Evolutionary conservation across 1,140 invertebrate genomes (phyloP), one percentile per base, ranked within the genome.

Genomic region (Trichogramma pretiosum): DNA sequence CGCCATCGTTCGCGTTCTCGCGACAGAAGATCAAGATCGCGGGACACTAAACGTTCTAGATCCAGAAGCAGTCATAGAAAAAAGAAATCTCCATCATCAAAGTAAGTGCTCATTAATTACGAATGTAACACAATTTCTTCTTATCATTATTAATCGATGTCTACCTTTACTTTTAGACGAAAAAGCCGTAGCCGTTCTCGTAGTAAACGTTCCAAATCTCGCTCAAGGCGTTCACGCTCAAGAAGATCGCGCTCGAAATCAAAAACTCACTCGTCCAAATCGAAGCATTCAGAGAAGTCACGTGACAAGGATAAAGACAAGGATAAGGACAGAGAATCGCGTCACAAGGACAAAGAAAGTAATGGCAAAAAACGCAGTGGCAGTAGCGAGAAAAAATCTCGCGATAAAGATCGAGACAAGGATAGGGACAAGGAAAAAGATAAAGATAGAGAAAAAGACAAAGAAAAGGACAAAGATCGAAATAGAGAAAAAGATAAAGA

Each of bases 11-110:
- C 68, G 2, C 52, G 62, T 14, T 67, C 68, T 5, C 53, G 41
- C 40, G 28, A 34, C 0, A 46, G 62, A 16, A 56, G 64, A 7
- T 70, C 67, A 0, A 53, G 63, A 23, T 67, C 67, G 3, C 59
- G 64, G 5, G 75, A 75, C 48, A 82, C 81, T 0, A 28, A n/a
- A n/a, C 67, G 78, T 5, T 81, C 82, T 0, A 75, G 65, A 7
- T 73, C 72, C 1, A 69, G 64, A 18, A 70, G 72, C 42, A 60
- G 68, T 0, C 69, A 60, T 46, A 71, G 70, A 53, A 66, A 59
- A 41, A 55, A 23, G n/a, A 28, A 28, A 28, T 28, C 24, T 7
- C 24, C n/a, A n/a, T n/a, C n/a, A n/a, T n/a, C n/a, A n/a, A n/a
- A n/a, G 47, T 56, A 51, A 65, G 71, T 56, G 24, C 33, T n/a